Evolutionary conservation across 2,113 vertebrate species (phyloP), one percentile per base, ranked within the genome.

Genomic region (Sclerurus mexicanus): DNA sequence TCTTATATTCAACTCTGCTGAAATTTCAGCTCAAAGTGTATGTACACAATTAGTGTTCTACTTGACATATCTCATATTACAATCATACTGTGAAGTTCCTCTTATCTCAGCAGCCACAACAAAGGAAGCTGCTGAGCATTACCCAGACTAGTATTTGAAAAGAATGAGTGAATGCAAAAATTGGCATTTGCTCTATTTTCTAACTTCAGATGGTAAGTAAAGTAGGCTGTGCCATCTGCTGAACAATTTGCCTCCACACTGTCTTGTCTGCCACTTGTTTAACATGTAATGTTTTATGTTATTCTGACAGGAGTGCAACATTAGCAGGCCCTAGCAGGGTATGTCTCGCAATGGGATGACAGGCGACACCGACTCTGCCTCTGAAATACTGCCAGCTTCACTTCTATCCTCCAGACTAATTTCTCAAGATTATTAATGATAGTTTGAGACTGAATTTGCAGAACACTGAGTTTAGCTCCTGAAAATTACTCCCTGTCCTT

Each of bases 361-460:
- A 81, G 96, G 89, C 44, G 22, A 62, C 21, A 21, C 93, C 18
- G 5, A 69, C 85, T 96, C 81, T 92, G 87, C 69, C 85, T 93
- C 94, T 96, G 94, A 97, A 93, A 94, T 68, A 67, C 50, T 18
- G 56, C 87, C 94, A 95, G 86, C 59, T 87, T 91, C 76, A 40
- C 59, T 93, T 85, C 91, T 87, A 46, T 40, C 68, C 84, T 94
- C 87, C 73, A 93, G 89, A 79, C 76, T 94, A 12, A 95, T 95
- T 93, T 95, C 85, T 96, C 85, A 89, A 96, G 89, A 95, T 93
- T 97, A 96, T 90, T 96, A 87, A 94, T 89, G 92, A 80, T 59
- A 53, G 50, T 85, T 94, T 93, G 87, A 94, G 93, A 95, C 71
- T 91, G 58, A 77, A 76, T 87, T 95, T 92, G 90, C 52, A 90